These are phyloP conservation scores for Dicerorhinus sumatrensis DNA, from an alignment of 2,113 vertebrate genomes.

Conservation along the genomic window DNA sequence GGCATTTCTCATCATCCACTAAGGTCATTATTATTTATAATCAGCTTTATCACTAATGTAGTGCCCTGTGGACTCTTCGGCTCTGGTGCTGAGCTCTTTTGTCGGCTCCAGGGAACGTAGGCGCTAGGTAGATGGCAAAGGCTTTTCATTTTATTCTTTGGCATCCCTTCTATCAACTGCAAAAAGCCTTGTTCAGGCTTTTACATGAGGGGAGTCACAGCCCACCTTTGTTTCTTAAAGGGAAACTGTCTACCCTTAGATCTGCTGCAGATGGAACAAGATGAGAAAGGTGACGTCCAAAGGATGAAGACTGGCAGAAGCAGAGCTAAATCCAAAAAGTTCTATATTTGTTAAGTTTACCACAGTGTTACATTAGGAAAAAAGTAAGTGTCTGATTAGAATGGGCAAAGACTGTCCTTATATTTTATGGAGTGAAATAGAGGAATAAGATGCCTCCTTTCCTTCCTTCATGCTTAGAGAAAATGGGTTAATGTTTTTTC, in stretches of 20 bases:
- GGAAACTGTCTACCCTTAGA: not conserved
- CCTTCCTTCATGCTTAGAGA: not conserved
- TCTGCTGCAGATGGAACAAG: not conserved
- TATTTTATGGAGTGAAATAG: not conserved
- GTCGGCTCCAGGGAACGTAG: not conserved
- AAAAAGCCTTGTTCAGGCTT: slow-evolving; percentile 20
- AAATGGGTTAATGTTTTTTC: not conserved
- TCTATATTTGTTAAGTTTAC: not conserved
- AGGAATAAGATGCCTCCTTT: not conserved
- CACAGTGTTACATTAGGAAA: not conserved
- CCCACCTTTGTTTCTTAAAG: slow-evolving; percentile 44
- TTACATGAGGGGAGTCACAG: not conserved
- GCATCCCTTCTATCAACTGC: not conserved
- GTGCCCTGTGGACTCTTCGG: not conserved
- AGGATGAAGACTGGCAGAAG: not conserved
- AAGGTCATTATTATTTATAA: slow-evolving; percentile 70
- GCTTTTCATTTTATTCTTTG: slow-evolving; percentile 34
- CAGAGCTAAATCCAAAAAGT: not conserved
- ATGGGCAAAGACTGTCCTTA: not conserved
- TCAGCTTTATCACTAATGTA: slow-evolving; percentile 50
- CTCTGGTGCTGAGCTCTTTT: not conserved
- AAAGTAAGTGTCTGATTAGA: not conserved
- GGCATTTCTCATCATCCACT: slow-evolving; percentile 60
- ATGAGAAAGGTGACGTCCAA: not conserved
- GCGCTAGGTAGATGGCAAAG: not conserved